phyloP scores from a whole-genome alignment of 2,797 vertebrate species.

The Novumbra hubbsi region DNA sequence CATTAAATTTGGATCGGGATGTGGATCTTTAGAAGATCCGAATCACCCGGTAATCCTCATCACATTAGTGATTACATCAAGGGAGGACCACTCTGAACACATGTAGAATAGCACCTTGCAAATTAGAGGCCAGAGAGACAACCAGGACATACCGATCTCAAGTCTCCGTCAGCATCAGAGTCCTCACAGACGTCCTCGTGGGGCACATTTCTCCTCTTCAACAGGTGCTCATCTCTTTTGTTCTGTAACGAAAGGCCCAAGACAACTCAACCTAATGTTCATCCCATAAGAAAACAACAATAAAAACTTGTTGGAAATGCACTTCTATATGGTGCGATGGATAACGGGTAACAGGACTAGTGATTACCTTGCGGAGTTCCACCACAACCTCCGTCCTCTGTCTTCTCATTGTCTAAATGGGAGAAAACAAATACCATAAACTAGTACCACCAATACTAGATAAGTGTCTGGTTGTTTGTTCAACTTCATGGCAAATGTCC shows the following conservation, averaged over 20 bases:
- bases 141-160: constrained; percentile 84
- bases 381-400: constrained; percentile 98
- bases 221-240: constrained; percentile 97
- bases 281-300: not conserved
- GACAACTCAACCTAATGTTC: not conserved
- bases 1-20: not conserved
- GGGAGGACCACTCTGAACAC: not conserved
- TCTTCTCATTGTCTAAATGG: constrained; percentile 93
- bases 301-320: not conserved
- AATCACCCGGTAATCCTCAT: not conserved
- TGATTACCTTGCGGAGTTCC: constrained; percentile 92
- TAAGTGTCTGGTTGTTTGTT: not conserved
- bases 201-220: constrained; percentile 97
- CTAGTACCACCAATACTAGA: not conserved
- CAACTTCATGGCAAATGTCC: no score
- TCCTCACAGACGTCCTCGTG: constrained; percentile 96
- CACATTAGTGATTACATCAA: not conserved
- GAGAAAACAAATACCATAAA: constrained; percentile 11
- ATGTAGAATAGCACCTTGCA: not conserved
- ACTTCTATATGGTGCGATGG: not conserved
- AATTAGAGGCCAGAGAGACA: not conserved
- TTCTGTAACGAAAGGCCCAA: constrained; percentile 72
- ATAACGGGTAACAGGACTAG: not conserved
- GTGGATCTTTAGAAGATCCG: not conserved
- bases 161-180: constrained; percentile 93